Base-by-base conservation (phyloP, 2,797 vertebrate species). In the Lutjanus argentimaculatus region DNA sequence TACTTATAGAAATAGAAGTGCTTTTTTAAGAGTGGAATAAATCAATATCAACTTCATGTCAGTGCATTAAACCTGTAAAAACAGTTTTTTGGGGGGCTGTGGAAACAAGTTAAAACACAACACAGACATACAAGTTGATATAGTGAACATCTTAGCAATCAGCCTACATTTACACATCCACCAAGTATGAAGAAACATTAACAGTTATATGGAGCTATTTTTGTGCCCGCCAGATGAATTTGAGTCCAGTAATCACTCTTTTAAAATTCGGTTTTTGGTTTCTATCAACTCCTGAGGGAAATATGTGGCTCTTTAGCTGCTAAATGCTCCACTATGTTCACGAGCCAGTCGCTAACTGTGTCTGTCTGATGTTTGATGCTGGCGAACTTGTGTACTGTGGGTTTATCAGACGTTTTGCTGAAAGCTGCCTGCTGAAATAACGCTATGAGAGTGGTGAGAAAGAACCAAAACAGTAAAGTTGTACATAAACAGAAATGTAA, bases 401-500 rank as follows among this genome's bases (percentile, higher is more conserved):
- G 22, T 51, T 62, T 52, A 25, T 62, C 58, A 45, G 49, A 43
- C 15, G 36, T 14, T 42, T 43, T 30, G 16, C 21, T 64, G 17
- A 65, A 65, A 55, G 21, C 21, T 36, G 40, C 21, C 21, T 49
- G 43, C 19, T 51, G 22, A 49, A 67, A 75, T 25, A 43, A 14
- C 2, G 7, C 46, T 14, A 16, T 4, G 6, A 65, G 10, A 36
- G 61, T 4, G 19, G 16, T 15, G 11, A 21, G 17, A 67, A 49
- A 19, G 46, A 42, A 49, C 40, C 15, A 46, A 55, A 79, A 43
- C 10, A 52, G 11, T 57, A 19, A 25, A 56, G 15, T 57, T 67
- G 62, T 67, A 22, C 51, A 68, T 16, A 46, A 75, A 49, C 42
- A 63, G 4, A 51, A n/a, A 78, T 43, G 8, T 72, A 51, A 61